phyloP scores from a whole-genome alignment of 2,113 vertebrate species.

The Scopus umbretta region DNA sequence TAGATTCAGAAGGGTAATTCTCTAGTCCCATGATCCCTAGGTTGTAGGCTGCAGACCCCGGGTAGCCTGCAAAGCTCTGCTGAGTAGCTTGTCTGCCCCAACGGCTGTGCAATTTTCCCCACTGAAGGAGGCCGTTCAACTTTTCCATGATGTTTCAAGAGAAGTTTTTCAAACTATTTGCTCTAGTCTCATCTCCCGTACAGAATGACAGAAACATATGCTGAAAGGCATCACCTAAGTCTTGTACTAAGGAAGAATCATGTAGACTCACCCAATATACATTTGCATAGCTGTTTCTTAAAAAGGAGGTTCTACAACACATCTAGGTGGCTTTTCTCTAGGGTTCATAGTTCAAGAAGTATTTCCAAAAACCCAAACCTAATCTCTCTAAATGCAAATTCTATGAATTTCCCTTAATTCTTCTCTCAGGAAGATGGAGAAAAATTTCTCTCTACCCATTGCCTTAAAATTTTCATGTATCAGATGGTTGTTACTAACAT shows the following conservation, averaged over 20 bases:
- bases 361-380: not conserved
- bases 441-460: not conserved
- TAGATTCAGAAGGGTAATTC: not conserved
- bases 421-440: not conserved
- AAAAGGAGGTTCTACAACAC: not conserved
- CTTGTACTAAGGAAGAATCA: not conserved
- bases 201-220: not conserved
- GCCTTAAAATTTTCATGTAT: not conserved
- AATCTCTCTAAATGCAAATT: not conserved
- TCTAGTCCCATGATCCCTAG: not conserved
- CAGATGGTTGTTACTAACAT: not conserved
- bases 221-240: not conserved
- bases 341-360: not conserved
- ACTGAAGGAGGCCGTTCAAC: not conserved
- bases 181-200: not conserved
- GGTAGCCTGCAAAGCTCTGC: not conserved
- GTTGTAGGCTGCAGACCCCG: not conserved
- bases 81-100: not conserved
- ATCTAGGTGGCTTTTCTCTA: not conserved
- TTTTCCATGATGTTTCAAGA: not conserved
- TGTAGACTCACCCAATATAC: not conserved
- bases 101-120: rapidly evolving
- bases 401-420: not conserved
- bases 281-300: not conserved
- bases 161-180: not conserved